These are phyloP conservation scores for Epiperipatus broadwayi DNA, from an alignment of 2,888 invertebrate species.

Conservation along the genomic window DNA sequence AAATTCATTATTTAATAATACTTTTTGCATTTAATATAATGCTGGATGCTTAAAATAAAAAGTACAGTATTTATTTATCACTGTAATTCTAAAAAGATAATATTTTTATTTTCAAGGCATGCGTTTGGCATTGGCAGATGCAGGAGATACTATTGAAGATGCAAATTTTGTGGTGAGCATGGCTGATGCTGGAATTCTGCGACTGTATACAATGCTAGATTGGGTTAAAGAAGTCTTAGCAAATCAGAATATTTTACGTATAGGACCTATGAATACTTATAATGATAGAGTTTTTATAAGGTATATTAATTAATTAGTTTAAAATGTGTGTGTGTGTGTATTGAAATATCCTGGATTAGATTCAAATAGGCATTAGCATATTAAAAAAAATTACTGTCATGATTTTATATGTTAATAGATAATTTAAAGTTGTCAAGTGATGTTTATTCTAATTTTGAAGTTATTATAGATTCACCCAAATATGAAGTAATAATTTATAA, in stretches of 20 bases:
- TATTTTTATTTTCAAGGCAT: conserved; percentile 31
- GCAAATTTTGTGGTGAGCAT: conserved; percentile 90
- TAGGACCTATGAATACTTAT: conserved; percentile 44
- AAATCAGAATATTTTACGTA: conserved; percentile 37
- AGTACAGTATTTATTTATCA: background rate
- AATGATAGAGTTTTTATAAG: conserved; percentile 65
- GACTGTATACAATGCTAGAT: conserved; percentile 81
- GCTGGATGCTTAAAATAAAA: background rate
- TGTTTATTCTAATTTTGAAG: no score
- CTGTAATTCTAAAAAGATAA: background rate
- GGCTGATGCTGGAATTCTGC: conserved; percentile 79
- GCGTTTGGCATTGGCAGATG: conserved; percentile 80
- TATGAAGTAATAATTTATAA: no score
- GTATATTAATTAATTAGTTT: conserved; percentile 23
- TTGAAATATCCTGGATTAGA: no score
- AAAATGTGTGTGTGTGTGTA: background rate
- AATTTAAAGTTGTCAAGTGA: no score
- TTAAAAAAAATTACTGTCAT: no score
- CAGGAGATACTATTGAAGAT: conserved; percentile 94
- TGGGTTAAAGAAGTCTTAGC: conserved; percentile 78
- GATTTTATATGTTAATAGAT: no score
- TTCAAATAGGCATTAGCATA: no score
- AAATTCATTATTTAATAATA: no score
- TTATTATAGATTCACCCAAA: no score
- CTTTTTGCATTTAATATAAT: background rate